phyloP scores from a whole-genome alignment of 2,888 invertebrate genomes.

The Melanophora roralis region DNA sequence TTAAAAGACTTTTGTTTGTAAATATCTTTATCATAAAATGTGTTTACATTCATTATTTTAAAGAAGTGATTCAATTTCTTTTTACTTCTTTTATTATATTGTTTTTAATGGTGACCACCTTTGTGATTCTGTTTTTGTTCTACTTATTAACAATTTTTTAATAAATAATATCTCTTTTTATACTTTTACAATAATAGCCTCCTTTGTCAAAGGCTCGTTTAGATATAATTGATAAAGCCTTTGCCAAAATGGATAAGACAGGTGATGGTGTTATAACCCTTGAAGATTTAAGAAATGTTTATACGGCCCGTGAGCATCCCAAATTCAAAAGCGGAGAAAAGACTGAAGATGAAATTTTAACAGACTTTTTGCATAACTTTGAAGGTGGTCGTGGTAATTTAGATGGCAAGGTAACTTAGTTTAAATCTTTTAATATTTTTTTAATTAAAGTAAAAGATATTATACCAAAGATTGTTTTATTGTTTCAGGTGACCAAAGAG shows the following conservation, averaged over 20 bases:
- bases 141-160: not conserved
- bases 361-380: slow-evolving; percentile 89
- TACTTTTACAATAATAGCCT: slow-evolving; percentile 80
- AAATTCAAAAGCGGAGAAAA: slow-evolving; percentile 92
- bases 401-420: slow-evolving; percentile 86
- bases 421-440: too few relatives aligned
- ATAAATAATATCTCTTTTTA: slow-evolving; percentile 18
- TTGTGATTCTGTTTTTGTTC: not conserved
- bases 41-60: not conserved
- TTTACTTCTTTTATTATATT: not conserved
- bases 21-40: not conserved
- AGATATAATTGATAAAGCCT: slow-evolving; percentile 88
- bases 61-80: slow-evolving; percentile 9
- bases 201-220: slow-evolving; percentile 87
- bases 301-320: slow-evolving; percentile 89
- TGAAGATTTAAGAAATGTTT: slow-evolving; percentile 87
- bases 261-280: slow-evolving; percentile 89
- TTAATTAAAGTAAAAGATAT: too few relatives aligned
- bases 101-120: not conserved
- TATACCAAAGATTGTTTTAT: not conserved
- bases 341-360: slow-evolving; percentile 88
- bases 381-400: slow-evolving; percentile 82
- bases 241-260: slow-evolving; percentile 90
- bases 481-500: slow-evolving; percentile 88
- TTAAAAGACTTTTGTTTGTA: not conserved